Conservation (phyloP, 2,888 invertebrate genomes). For the Hedya salicella region DNA sequence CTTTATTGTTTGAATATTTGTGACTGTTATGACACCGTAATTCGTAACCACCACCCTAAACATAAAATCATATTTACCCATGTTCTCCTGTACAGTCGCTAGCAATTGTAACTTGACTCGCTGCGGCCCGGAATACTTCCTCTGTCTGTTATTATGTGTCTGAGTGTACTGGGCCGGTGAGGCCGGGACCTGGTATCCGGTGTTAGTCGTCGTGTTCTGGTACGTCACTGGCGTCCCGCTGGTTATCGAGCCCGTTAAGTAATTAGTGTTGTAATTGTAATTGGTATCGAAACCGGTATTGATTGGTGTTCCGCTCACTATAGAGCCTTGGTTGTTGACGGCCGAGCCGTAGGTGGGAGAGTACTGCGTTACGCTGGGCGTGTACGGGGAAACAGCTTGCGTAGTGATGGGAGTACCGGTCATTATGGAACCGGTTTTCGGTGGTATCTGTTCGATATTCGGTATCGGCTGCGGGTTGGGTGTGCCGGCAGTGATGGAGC, state of each 20-base stretch:
- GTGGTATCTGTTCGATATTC: conserved; percentile 62
- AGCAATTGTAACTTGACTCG: conserved; percentile 77
- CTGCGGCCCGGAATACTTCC: conserved; percentile 86
- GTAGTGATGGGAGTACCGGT: conserved; percentile 54
- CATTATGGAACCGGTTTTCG: conserved; percentile 67
- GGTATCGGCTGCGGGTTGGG: conserved; percentile 56
- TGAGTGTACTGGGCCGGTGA: conserved; percentile 39
- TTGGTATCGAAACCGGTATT: conserved; percentile 29
- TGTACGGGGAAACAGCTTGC: conserved; percentile 56
- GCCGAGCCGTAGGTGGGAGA: conserved; percentile 54
- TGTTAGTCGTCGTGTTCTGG: conserved; percentile 57
- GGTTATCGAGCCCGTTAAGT: conserved; percentile 45
- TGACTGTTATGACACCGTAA: background rate
- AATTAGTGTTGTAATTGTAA: conserved; percentile 19
- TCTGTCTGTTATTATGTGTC: conserved; percentile 64
- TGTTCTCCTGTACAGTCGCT: conserved; percentile 89
- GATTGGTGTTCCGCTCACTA: conserved; percentile 44
- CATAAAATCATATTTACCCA: conserved; percentile 85
- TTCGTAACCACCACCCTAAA: conserved; percentile 47
- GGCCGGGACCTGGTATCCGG: conserved; percentile 54
- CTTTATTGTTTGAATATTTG: no score
- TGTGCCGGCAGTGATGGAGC: conserved; percentile 50
- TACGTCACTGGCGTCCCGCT: conserved; percentile 44
- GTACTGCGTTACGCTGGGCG: conserved; percentile 53
- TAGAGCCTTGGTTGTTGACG: conserved; percentile 42